A percentile compares a stretch with the other conserved stretches of the same genome.
phyloP scores from a whole-genome alignment of 92 coral and sea anemone genomes.

The Epizoanthus stellaris region DNA sequence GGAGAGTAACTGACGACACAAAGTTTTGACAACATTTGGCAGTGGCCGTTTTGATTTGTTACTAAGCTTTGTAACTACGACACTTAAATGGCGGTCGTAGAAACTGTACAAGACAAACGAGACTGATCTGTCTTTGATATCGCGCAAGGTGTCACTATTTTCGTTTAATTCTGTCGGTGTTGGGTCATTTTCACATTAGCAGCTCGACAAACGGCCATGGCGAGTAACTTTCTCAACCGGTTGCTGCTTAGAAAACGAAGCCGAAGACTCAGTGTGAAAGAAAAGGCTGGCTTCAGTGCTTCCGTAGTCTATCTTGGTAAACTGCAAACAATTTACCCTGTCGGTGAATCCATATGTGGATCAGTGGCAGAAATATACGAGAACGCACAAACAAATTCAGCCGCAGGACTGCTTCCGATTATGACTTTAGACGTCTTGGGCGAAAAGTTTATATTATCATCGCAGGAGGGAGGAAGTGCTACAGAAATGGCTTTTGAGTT shows the following conservation, averaged over 20 bases:
- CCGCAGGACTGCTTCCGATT: conserved; percentile 55
- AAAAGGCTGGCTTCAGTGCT: conserved; percentile 11
- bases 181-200: neutral
- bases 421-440: conserved; percentile 56
- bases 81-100: neutral
- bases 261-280: conserved; percentile 12
- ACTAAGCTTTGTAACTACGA: neutral
- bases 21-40: neutral
- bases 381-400: conserved; percentile 39
- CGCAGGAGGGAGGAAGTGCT: conserved; percentile 28
- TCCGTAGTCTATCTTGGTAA: conserved; percentile 75
- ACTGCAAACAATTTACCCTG: conserved; percentile 77
- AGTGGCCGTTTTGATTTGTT: too few species aligned
- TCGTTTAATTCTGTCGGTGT: neutral
- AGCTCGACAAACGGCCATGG: neutral
- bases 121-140: neutral
- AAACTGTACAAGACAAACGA: neutral
- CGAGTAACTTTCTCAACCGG: conserved; percentile 22
- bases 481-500: conserved; percentile 51
- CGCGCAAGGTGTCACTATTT: neutral
- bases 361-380: conserved; percentile 84
- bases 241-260: conserved; percentile 1
- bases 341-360: conserved; percentile 86
- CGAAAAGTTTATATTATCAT: conserved; percentile 38
- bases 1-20: neutral